These are phyloP conservation scores for Grantiella picta DNA, from an alignment of 2,113 vertebrate species.

Conservation along the genomic window DNA sequence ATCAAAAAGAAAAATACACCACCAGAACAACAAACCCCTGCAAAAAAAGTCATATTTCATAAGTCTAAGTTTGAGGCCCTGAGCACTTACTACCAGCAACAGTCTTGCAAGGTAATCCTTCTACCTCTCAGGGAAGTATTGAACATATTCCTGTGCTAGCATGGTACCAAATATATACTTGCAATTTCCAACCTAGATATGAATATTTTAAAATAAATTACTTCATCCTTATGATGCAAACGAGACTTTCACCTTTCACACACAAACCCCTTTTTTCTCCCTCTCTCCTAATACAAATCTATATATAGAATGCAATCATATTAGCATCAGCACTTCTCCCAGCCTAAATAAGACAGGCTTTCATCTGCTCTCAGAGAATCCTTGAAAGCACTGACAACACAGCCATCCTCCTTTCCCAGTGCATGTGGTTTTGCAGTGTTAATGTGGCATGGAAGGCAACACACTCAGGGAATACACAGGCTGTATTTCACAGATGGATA, in stretches of 20 bases:
- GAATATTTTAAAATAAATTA: background rate
- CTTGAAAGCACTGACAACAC: background rate
- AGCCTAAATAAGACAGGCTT: background rate
- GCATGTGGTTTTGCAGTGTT: background rate
- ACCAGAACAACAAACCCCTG: accelerated
- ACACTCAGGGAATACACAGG: background rate
- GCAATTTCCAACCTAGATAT: background rate
- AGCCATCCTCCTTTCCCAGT: background rate
- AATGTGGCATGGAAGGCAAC: background rate
- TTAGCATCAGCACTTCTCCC: background rate
- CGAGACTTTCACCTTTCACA: background rate
- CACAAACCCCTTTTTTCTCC: background rate
- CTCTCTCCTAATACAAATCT: background rate
- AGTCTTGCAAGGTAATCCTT: background rate
- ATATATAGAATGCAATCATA: background rate
- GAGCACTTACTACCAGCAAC: background rate
- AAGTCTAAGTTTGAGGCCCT: background rate
- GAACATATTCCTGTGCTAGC: background rate
- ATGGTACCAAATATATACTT: background rate
- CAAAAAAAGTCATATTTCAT: background rate
- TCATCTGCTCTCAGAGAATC: background rate
- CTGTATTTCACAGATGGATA: background rate
- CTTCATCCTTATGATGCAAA: background rate
- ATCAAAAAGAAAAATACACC: background rate
- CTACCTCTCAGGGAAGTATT: background rate